A percentile compares a stretch with the other conserved stretches of the same genome.
Conservation (phyloP, 2,888 invertebrate genomes). For the Eustalomyia histrio region DNA sequence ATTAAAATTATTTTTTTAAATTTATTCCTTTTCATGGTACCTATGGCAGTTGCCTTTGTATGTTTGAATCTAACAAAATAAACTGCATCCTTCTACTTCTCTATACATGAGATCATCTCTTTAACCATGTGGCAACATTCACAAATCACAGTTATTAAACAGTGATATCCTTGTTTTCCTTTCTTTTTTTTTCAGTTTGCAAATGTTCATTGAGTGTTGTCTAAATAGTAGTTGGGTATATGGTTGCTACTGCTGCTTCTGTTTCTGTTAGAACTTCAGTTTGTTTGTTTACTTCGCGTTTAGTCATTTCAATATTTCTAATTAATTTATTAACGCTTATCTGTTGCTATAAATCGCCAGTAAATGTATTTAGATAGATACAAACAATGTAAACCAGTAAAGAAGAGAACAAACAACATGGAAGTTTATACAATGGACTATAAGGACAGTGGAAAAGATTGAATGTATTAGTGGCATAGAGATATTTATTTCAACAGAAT, state of each 20-base stretch:
- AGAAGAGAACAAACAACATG: conserved; percentile 46
- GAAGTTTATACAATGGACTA: conserved; percentile 15
- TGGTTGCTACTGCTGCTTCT: not conserved
- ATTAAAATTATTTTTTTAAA: conserved; percentile 36
- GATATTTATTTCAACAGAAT: too few relatives aligned
- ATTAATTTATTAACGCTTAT: conserved; percentile 80
- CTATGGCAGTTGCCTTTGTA: not conserved
- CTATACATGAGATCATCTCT: conserved; percentile 36
- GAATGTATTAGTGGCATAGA: too few relatives aligned
- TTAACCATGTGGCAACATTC: conserved; percentile 59
- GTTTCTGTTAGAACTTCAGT: conserved; percentile 25
- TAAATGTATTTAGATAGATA: conserved; percentile 49
- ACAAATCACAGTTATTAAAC: conserved; percentile 70
- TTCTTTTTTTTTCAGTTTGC: conserved; percentile 6
- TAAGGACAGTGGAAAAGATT: conserved; percentile 36
- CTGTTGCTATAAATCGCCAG: conserved; percentile 76
- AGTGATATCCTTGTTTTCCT: conserved; percentile 63
- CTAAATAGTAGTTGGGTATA: conserved; percentile 31
- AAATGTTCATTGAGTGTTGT: not conserved
- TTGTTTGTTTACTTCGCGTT: conserved; percentile 59
- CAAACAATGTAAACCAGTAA: conserved; percentile 46
- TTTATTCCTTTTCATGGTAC: conserved; percentile 4
- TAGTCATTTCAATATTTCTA: conserved; percentile 79
- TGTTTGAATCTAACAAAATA: conserved; percentile 23
- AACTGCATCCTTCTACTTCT: not conserved